These are phyloP conservation scores for Phoenicopterus ruber DNA, from an alignment of 2,113 vertebrate species.

Conservation along the genomic window DNA sequence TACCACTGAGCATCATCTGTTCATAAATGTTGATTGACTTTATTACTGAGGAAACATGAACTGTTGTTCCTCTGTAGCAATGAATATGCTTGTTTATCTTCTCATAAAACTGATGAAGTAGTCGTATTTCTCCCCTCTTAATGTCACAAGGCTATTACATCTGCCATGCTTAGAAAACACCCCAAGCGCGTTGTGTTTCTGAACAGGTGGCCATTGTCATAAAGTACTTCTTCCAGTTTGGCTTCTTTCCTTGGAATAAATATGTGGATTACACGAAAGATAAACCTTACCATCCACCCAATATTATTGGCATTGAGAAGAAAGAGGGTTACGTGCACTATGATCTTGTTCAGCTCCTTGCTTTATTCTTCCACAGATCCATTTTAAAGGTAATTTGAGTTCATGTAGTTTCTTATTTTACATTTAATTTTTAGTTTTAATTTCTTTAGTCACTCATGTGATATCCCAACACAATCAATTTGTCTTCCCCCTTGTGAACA, in stretches of 20 bases:
- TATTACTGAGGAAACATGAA: neutral
- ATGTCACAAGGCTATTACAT: neutral
- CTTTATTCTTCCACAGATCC: conserved; percentile 95
- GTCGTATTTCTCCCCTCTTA: neutral
- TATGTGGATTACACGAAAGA: conserved; percentile 72
- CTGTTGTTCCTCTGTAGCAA: neutral
- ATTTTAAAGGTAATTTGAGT: conserved; percentile 88
- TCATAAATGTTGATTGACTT: neutral
- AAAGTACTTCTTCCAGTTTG: conserved; percentile 98
- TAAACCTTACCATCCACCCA: conserved; percentile 86
- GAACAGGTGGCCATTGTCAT: conserved; percentile 90
- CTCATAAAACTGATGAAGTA: neutral
- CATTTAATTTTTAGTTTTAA: neutral
- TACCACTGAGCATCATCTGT: neutral
- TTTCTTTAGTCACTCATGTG: neutral
- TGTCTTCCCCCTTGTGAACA: neutral
- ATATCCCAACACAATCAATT: neutral
- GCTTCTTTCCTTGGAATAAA: conserved; percentile 93
- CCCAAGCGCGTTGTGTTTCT: neutral
- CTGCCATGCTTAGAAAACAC: conserved; percentile 26
- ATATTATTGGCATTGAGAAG: conserved; percentile 98
- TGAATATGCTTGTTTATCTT: neutral
- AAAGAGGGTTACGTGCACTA: conserved; percentile 96
- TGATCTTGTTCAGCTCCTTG: conserved; percentile 91
- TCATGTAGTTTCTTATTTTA: neutral